Evolutionary conservation across 53 echinoderm and acorn worm species (phyloP).

Genomic region (Apostichopus leukothele): DNA sequence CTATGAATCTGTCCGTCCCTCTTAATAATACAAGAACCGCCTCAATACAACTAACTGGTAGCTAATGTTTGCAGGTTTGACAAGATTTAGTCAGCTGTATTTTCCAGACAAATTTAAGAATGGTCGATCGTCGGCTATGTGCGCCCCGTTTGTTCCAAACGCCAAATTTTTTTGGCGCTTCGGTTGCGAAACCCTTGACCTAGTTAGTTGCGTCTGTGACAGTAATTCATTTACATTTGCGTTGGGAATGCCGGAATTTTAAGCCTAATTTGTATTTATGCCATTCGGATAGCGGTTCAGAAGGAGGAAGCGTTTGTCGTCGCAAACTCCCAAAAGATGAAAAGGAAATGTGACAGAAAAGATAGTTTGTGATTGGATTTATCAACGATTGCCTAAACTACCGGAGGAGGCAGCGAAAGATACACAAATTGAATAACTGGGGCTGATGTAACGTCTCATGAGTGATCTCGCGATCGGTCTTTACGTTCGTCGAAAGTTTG

Average conservation of each 20-base stretch:
- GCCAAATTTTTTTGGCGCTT: background rate
- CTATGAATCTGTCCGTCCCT: too few species aligned
- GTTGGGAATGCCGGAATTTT: background rate
- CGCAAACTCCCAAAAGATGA: background rate
- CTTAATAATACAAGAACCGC: too few species aligned
- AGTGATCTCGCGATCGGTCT: constrained; percentile 10
- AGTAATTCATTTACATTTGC: constrained; percentile 31
- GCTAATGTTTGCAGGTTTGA: too few species aligned
- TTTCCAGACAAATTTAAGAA: too few species aligned
- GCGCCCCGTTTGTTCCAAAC: too few species aligned
- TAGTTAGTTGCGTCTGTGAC: background rate
- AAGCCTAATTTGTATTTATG: constrained; percentile 33
- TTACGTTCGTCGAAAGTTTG: background rate
- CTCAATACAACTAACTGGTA: too few species aligned
- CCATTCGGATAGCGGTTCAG: background rate
- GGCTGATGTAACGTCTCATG: background rate
- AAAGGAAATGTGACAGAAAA: background rate
- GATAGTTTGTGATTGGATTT: constrained; percentile 16
- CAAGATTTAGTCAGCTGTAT: too few species aligned
- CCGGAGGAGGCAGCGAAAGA: background rate
- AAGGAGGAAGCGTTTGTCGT: background rate
- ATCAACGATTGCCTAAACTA: constrained; percentile 19
- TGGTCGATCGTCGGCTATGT: too few species aligned
- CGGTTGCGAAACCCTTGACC: background rate
- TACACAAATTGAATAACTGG: constrained; percentile 33